Evolutionary conservation across 2,888 invertebrate species (phyloP).

Genomic region (Rhingia rostrata): DNA sequence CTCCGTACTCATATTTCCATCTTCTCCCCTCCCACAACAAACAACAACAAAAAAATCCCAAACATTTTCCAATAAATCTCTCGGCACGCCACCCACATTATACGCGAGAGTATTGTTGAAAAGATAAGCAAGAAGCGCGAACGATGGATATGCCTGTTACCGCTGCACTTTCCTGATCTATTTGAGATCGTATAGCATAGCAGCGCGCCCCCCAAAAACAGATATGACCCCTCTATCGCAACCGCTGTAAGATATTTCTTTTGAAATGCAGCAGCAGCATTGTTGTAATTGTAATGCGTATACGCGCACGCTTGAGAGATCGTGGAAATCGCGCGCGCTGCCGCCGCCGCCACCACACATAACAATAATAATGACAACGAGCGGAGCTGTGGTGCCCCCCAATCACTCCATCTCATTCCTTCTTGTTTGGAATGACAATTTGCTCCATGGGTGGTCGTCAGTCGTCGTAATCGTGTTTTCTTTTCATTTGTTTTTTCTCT

Average conservation of each 20-base stretch:
- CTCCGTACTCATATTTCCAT: conserved; percentile 17
- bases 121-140: conserved; percentile 34
- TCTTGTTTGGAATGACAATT: conserved; percentile 66
- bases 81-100: conserved; percentile 58
- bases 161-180: conserved; percentile 34
- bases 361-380: conserved; percentile 57
- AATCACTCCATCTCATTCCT: conserved; percentile 64
- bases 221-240: conserved; percentile 14
- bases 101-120: conserved; percentile 16
- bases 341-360: conserved; percentile 38
- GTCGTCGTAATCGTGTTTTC: conserved; percentile 52
- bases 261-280: conserved; percentile 12
- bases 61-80: conserved; percentile 63
- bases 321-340: conserved; percentile 68
- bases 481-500: conserved; percentile 25
- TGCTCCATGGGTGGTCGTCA: conserved; percentile 71
- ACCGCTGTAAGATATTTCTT: conserved; percentile 37
- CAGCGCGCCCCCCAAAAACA: not conserved
- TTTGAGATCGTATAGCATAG: conserved; percentile 19
- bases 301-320: conserved; percentile 56
- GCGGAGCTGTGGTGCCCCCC: conserved; percentile 43
- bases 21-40: conserved; percentile 18
- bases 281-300: conserved; percentile 63
- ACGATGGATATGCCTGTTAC: conserved; percentile 21
- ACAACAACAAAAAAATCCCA: conserved; percentile 15